Evolutionary conservation across 2,888 invertebrate species (phyloP).

Genomic region (Dorcus parallelipipedus): DNA sequence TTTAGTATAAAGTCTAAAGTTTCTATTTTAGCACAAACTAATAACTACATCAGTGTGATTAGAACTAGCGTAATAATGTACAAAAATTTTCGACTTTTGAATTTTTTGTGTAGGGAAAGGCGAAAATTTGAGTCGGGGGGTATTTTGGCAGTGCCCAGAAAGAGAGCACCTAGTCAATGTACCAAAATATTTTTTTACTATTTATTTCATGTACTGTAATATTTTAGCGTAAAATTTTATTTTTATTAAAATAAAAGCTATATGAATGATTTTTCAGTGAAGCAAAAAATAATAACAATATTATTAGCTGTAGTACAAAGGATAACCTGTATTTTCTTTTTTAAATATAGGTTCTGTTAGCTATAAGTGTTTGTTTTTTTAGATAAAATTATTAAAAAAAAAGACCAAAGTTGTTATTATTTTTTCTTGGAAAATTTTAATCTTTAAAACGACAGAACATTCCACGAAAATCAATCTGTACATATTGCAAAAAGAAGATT

Average conservation of each 20-base stretch:
- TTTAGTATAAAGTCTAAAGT: slow-evolving; percentile 43
- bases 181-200: slow-evolving; percentile 36
- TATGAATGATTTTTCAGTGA: slow-evolving; percentile 22
- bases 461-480: slow-evolving; percentile 22
- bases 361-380: slow-evolving; percentile 11
- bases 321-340: slow-evolving; percentile 10
- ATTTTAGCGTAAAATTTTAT: slow-evolving; percentile 15
- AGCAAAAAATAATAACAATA: slow-evolving; percentile 28
- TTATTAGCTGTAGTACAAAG: slow-evolving; percentile 20
- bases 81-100: slow-evolving; percentile 21
- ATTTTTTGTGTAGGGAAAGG: slow-evolving; percentile 32
- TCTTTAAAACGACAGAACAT: background rate
- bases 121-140: slow-evolving; percentile 27
- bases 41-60: slow-evolving; percentile 7
- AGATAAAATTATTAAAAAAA: background rate
- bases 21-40: slow-evolving; percentile 35
- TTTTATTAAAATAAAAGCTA: slow-evolving; percentile 9
- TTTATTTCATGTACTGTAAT: slow-evolving; percentile 31
- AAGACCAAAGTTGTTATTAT: slow-evolving; percentile 35
- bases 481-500: slow-evolving; percentile 41
- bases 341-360: slow-evolving; percentile 3
- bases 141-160: slow-evolving; percentile 35
- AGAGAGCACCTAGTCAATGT: slow-evolving; percentile 38
- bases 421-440: slow-evolving; percentile 33
- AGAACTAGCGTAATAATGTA: slow-evolving; percentile 23